A percentile compares a stretch with the other conserved stretches of the same genome.
These are phyloP conservation scores for Bergia puertoricense DNA, from an alignment of 92 coral and sea anemone genomes.

Conservation along the genomic window DNA sequence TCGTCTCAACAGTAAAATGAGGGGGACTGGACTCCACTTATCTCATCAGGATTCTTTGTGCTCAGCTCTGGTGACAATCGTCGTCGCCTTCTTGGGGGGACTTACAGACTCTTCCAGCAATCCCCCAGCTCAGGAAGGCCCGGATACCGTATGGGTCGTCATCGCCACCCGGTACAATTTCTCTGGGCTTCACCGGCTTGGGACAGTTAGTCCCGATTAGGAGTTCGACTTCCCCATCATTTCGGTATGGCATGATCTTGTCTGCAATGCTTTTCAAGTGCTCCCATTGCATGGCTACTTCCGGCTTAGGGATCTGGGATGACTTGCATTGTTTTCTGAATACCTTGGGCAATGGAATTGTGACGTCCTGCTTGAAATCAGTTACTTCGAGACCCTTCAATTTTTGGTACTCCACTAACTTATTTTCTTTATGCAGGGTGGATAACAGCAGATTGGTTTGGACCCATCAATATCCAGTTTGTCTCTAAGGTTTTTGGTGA, in stretches of 20 bases:
- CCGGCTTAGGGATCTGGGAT: too few species aligned
- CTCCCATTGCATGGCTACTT: constrained; percentile 1
- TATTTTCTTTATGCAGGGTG: too few species aligned
- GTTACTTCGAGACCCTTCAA: too few species aligned
- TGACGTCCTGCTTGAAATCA: too few species aligned
- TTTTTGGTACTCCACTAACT: too few species aligned
- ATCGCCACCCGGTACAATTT: constrained; percentile 51
- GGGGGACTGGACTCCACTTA: not conserved
- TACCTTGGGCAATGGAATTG: too few species aligned
- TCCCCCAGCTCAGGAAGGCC: constrained; percentile 59
- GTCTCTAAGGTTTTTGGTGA: too few species aligned
- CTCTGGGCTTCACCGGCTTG: constrained; percentile 47
- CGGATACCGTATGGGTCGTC: constrained; percentile 50
- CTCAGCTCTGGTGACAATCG: not conserved
- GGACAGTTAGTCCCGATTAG: constrained; percentile 62
- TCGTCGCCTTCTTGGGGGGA: not conserved
- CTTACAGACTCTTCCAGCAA: constrained; percentile 54
- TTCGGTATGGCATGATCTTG: constrained; percentile 47
- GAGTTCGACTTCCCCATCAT: constrained; percentile 43
- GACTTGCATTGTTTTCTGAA: too few species aligned
- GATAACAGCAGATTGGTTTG: too few species aligned
- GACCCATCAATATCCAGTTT: too few species aligned
- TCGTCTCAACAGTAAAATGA: constrained; percentile 30
- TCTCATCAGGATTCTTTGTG: constrained; percentile 26
- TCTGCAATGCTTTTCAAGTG: constrained; percentile 42